These are phyloP conservation scores for Epirrhoe tristata DNA, from an alignment of 2,888 invertebrate genomes.

Conservation along the genomic window DNA sequence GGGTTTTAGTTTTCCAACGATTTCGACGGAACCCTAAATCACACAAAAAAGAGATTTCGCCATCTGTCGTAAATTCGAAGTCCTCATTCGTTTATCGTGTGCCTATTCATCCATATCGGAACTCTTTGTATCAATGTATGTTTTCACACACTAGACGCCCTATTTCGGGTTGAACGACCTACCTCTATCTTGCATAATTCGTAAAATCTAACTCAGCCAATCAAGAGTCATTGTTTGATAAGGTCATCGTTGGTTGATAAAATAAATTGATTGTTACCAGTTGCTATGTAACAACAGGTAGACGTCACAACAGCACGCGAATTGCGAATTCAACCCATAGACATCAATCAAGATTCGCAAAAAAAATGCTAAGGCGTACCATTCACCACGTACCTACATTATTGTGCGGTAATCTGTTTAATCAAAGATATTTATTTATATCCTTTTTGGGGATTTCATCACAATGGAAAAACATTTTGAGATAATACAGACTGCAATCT, in stretches of 20 bases:
- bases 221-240: constrained; percentile 65
- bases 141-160: constrained; percentile 67
- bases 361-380: not conserved
- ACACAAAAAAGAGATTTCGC: constrained; percentile 59
- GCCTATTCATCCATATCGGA: constrained; percentile 62
- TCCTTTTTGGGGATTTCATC: no score
- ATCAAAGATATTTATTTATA: no score
- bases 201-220: constrained; percentile 48
- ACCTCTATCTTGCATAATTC: constrained; percentile 62
- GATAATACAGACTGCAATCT: no score
- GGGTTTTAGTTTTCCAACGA: not conserved
- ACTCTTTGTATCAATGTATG: constrained; percentile 55
- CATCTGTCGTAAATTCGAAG: constrained; percentile 55
- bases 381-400: not conserved
- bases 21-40: constrained; percentile 14
- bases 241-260: constrained; percentile 49
- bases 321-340: not conserved
- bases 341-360: not conserved
- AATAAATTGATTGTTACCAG: constrained; percentile 43
- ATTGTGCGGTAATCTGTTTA: no score
- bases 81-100: constrained; percentile 67
- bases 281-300: constrained; percentile 37
- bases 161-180: constrained; percentile 72
- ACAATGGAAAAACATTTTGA: no score
- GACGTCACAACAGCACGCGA: constrained; percentile 25